A percentile compares a stretch with the other conserved stretches of the same genome.
These are phyloP conservation scores for Ploceus nigricollis DNA, from an alignment of 2,113 vertebrate species.

Conservation along the genomic window DNA sequence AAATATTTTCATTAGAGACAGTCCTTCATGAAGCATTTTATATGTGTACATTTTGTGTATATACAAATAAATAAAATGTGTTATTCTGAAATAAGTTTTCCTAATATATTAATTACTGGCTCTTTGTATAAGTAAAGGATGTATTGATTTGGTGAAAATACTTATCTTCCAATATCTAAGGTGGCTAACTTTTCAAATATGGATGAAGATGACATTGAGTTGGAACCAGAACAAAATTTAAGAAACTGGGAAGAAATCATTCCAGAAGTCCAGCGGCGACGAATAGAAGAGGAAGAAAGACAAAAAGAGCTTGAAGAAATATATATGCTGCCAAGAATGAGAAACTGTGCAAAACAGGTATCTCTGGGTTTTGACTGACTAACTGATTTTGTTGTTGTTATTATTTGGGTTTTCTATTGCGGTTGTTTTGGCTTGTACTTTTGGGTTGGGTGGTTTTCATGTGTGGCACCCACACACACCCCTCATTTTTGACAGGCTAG, in stretches of 20 bases:
- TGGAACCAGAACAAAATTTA: constrained; percentile 86
- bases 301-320: constrained; percentile 96
- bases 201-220: constrained; percentile 91
- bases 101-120: background rate
- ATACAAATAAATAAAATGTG: background rate
- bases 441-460: background rate
- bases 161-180: constrained; percentile 68
- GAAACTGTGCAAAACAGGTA: constrained; percentile 97
- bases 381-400: background rate
- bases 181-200: constrained; percentile 97
- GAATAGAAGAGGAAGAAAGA: constrained; percentile 92
- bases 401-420: background rate
- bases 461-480: background rate
- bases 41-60: background rate
- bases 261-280: constrained; percentile 87
- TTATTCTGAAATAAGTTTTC: background rate
- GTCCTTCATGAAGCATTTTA: background rate
- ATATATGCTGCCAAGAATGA: constrained; percentile 94
- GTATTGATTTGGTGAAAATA: background rate
- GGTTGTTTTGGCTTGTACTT: background rate
- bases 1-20: background rate
- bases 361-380: background rate
- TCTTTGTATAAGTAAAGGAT: background rate
- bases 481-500: background rate
- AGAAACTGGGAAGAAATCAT: constrained; percentile 95